A percentile compares a stretch with the other conserved stretches of the same genome.
These are phyloP conservation scores for Caenorhabditis auriculariae DNA, from an alignment of 2,888 invertebrate genomes.

Conservation along the genomic window DNA sequence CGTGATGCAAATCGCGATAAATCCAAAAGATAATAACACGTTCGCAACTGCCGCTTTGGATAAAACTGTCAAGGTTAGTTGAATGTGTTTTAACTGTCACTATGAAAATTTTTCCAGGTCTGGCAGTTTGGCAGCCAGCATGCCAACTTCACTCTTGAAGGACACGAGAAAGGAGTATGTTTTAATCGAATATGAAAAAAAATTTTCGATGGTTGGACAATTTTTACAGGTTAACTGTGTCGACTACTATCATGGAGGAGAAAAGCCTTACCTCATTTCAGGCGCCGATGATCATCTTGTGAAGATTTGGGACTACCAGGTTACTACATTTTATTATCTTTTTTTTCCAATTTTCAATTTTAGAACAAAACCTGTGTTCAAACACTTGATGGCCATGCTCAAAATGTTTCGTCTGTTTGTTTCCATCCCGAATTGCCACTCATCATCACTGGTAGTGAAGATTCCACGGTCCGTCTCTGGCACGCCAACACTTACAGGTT, in stretches of 20 bases:
- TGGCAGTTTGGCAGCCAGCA: slow-evolving; percentile 98
- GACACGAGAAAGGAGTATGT: slow-evolving; percentile 85
- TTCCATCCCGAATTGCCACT: slow-evolving; percentile 98
- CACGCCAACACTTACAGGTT: slow-evolving; percentile 89
- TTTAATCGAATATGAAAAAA: background rate
- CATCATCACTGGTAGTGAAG: slow-evolving; percentile 84
- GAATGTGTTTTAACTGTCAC: background rate
- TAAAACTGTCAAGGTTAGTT: slow-evolving; percentile 81
- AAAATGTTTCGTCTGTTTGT: slow-evolving; percentile 84
- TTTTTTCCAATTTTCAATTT: background rate
- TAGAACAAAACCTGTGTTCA: slow-evolving; percentile 65
- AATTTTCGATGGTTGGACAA: no score
- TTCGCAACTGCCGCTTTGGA: slow-evolving; percentile 99
- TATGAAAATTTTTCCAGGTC: slow-evolving; percentile 64
- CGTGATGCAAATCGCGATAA: slow-evolving; percentile 98
- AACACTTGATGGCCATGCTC: slow-evolving; percentile 92
- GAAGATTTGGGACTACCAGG: slow-evolving; percentile 98
- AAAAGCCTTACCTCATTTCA: slow-evolving; percentile 97
- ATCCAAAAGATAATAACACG: slow-evolving; percentile 99
- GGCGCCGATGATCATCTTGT: slow-evolving; percentile 96
- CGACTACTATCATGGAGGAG: slow-evolving; percentile 97
- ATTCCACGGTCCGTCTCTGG: slow-evolving; percentile 85
- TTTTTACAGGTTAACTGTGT: slow-evolving; percentile 83
- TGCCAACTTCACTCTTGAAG: slow-evolving; percentile 96
- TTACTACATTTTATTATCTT: background rate